Evolutionary conservation across 2,113 vertebrate species (phyloP).

Genomic region (Nanger granti): DNA sequence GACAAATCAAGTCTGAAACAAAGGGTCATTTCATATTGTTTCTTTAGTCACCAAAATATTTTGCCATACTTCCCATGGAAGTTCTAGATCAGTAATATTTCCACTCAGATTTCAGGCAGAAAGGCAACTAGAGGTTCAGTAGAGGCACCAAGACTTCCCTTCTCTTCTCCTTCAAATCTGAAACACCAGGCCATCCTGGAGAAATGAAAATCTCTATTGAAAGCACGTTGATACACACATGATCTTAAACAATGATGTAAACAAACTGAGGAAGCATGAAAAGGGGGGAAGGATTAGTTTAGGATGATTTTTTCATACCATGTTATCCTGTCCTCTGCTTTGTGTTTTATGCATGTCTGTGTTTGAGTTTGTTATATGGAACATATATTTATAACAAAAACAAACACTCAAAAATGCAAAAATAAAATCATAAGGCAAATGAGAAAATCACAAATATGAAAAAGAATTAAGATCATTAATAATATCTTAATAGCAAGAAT

Average conservation of each 20-base stretch:
- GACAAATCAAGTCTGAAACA: neutral
- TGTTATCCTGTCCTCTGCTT: neutral
- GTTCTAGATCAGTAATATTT: neutral
- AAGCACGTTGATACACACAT: neutral
- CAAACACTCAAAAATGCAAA: neutral
- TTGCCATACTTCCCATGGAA: neutral
- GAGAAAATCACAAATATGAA: neutral
- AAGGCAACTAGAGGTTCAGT: neutral
- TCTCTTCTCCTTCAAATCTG: neutral
- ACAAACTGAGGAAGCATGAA: neutral
- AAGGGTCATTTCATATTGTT: neutral
- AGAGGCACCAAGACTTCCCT: neutral
- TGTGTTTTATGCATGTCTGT: neutral
- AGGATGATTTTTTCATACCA: neutral
- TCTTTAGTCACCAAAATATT: neutral
- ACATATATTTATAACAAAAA: neutral
- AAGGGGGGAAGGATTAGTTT: neutral
- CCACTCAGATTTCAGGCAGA: neutral
- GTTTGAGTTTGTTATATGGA: neutral
- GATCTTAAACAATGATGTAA: neutral
- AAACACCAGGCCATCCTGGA: neutral
- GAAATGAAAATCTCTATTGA: neutral
- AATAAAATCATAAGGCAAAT: neutral
- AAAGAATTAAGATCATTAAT: neutral
- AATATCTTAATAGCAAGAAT: neutral